Evolutionary conservation across 2,888 invertebrate species (phyloP).

Genomic region (Anoplius nigerrimus): DNA sequence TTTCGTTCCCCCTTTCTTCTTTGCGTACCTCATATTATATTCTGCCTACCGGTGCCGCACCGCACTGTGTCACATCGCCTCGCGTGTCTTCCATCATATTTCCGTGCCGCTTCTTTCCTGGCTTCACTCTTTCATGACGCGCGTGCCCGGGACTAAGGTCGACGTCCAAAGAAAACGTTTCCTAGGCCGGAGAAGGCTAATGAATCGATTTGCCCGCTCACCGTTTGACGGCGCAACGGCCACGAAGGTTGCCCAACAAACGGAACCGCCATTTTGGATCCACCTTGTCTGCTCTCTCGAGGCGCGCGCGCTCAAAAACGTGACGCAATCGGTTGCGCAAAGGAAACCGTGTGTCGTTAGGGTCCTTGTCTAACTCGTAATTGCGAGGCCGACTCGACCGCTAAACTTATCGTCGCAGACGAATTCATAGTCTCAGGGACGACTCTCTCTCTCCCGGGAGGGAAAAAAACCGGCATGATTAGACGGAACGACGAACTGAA

Average conservation of each 20-base stretch:
- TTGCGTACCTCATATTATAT: too few species aligned
- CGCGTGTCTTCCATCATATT: constrained; percentile 38
- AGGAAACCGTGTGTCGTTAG: constrained; percentile 43
- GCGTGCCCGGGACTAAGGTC: too few species aligned
- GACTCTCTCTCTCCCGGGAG: neutral
- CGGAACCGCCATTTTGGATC: constrained; percentile 66
- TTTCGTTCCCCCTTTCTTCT: constrained; percentile 37
- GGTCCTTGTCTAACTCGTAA: constrained; percentile 35
- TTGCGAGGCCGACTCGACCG: constrained; percentile 15
- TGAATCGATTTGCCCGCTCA: neutral
- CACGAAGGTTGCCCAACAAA: constrained; percentile 67
- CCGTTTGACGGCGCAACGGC: neutral
- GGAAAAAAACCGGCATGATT: too few species aligned
- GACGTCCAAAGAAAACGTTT: too few species aligned
- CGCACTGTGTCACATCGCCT: too few species aligned
- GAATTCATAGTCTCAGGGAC: constrained; percentile 14
- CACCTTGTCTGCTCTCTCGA: constrained; percentile 33
- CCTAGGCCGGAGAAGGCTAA: too few species aligned
- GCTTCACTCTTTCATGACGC: too few species aligned
- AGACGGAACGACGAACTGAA: neutral
- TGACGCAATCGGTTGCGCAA: constrained; percentile 63
- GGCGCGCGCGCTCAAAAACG: constrained; percentile 34
- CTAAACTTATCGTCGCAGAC: constrained; percentile 20
- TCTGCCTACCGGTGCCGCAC: constrained; percentile 14
- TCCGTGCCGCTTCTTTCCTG: too few species aligned